phyloP scores from a whole-genome alignment of 1,140 invertebrate species.

The Trichoplusia ni region DNA sequence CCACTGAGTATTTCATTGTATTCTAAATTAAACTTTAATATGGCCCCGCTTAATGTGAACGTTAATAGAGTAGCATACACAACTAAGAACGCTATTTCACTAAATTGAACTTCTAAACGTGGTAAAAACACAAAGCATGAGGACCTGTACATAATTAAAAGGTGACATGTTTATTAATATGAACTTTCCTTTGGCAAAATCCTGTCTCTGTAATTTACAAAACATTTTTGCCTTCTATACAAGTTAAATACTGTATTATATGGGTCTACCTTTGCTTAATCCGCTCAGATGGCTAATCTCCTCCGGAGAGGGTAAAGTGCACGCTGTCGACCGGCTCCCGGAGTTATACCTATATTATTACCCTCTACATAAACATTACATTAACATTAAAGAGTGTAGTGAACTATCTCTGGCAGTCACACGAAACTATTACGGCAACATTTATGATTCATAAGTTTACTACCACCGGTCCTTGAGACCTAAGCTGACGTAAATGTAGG shows the following conservation, averaged over 20 bases:
- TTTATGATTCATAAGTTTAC: conserved; percentile 28
- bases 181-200: not conserved
- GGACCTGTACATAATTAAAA: too few relatives aligned
- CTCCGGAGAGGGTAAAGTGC: conserved; percentile 34
- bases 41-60: conserved; percentile 30
- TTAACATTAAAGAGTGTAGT: conserved; percentile 46
- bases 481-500: conserved; percentile 9
- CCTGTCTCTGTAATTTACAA: not conserved
- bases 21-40: conserved; percentile 61
- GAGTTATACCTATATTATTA: conserved; percentile 17
- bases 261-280: conserved; percentile 28
- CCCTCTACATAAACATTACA: conserved; percentile 43
- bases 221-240: conserved; percentile 9
- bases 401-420: conserved; percentile 19
- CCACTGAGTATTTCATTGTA: conserved; percentile 69
- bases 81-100: not conserved
- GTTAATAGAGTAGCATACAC: too few relatives aligned
- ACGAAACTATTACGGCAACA: conserved; percentile 12
- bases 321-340: conserved; percentile 9
- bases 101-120: not conserved
- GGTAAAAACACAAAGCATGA: too few relatives aligned
- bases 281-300: conserved; percentile 38
- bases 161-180: too few relatives aligned
- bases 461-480: not conserved
- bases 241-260: conserved; percentile 30